Evolutionary conservation across 2,888 invertebrate species (phyloP).

Genomic region (Apamea sordens): DNA sequence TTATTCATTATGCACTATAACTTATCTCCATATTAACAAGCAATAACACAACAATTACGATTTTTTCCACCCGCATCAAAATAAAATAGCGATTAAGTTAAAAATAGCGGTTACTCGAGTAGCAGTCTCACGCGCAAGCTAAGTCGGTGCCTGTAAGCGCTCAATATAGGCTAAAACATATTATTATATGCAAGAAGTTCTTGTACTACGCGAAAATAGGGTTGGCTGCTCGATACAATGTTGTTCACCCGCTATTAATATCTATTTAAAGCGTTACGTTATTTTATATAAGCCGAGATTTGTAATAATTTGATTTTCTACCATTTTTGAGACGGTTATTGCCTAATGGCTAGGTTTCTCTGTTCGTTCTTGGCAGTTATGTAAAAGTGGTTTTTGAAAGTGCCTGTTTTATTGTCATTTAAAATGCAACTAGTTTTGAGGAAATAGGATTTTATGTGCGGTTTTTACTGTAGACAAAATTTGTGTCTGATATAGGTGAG

Average conservation of each 20-base stretch:
- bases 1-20: neutral
- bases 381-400: conserved; percentile 41
- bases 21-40: neutral
- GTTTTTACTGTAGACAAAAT: neutral
- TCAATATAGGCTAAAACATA: conserved; percentile 90
- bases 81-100: conserved; percentile 55
- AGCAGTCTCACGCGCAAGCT: conserved; percentile 72
- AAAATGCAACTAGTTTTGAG: conserved; percentile 18
- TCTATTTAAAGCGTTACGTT: conserved; percentile 44
- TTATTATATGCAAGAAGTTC: conserved; percentile 91
- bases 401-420: conserved; percentile 33
- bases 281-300: conserved; percentile 33
- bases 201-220: conserved; percentile 89
- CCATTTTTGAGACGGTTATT: conserved; percentile 36
- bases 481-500: neutral
- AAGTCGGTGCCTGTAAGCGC: conserved; percentile 81
- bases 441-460: conserved; percentile 17
- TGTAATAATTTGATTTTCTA: conserved; percentile 41
- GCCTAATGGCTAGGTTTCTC: neutral
- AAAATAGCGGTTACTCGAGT: conserved; percentile 63
- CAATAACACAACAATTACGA: neutral
- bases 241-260: conserved; percentile 54
- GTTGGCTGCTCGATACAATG: conserved; percentile 75
- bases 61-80: conserved; percentile 33
- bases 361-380: conserved; percentile 19